Conservation (phyloP, 35 echinoderm and acorn worm genomes). For the Lytechinus pictus region DNA sequence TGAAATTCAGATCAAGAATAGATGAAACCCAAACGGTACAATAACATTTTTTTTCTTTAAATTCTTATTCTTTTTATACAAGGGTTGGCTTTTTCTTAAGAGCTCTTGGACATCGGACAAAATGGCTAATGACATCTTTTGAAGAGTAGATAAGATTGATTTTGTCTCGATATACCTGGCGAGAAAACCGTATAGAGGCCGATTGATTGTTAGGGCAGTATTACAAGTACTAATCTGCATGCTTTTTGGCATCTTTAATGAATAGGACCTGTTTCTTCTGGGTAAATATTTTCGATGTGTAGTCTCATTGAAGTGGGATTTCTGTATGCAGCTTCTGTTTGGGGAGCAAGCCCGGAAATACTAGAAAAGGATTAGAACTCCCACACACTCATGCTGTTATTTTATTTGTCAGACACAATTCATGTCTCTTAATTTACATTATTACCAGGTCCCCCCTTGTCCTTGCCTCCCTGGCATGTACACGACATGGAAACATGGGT, state of each 20-base stretch:
- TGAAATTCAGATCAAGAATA: background rate
- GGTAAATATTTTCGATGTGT: background rate
- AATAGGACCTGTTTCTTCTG: background rate
- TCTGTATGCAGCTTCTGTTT: background rate
- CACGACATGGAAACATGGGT: too few relatives aligned
- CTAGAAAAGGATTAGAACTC: background rate
- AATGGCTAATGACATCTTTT: background rate
- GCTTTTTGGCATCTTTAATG: background rate
- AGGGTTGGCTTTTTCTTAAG: background rate
- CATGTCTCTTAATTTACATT: background rate
- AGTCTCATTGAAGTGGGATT: background rate
- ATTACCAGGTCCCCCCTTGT: background rate
- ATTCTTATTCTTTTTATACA: background rate
- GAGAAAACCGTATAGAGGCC: background rate
- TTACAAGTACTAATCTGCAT: background rate
- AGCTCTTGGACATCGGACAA: background rate
- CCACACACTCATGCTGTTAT: background rate
- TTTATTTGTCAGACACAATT: background rate
- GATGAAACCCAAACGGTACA: background rate
- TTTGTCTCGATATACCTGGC: background rate
- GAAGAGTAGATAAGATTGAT: background rate
- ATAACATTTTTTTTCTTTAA: background rate
- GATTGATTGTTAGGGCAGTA: background rate
- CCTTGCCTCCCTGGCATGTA: background rate
- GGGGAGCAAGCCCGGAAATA: background rate